phyloP scores from a whole-genome alignment of 1,140 invertebrate species.

The Agraylea sexmaculata region DNA sequence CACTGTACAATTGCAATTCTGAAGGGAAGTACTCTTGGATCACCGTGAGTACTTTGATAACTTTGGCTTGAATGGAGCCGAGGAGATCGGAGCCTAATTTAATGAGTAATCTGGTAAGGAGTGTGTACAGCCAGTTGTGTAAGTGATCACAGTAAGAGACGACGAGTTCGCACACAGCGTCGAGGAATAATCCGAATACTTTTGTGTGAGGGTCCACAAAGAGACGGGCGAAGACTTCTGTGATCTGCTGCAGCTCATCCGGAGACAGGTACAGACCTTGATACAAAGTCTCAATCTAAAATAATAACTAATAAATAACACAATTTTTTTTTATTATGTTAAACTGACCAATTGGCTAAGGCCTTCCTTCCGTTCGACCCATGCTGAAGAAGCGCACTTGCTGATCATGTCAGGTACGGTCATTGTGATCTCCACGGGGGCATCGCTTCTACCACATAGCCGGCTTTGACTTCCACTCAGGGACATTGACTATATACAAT shows the following conservation, averaged over 20 bases:
- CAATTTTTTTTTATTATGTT: not conserved
- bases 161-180: constrained; percentile 82
- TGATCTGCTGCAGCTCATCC: constrained; percentile 65
- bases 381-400: constrained; percentile 75
- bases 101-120: constrained; percentile 63
- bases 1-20: constrained; percentile 46
- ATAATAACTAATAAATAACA: not conserved
- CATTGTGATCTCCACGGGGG: constrained; percentile 56
- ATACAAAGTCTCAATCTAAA: constrained; percentile 4
- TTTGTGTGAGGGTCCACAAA: constrained; percentile 97
- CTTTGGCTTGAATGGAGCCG: constrained; percentile 80
- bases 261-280: constrained; percentile 37
- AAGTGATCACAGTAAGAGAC: constrained; percentile 75
- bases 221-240: constrained; percentile 90
- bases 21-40: constrained; percentile 62
- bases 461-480: constrained; percentile 72
- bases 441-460: constrained; percentile 44
- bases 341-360: constrained; percentile 57
- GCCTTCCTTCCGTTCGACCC: constrained; percentile 88
- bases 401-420: constrained; percentile 64
- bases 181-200: constrained; percentile 85
- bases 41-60: constrained; percentile 74
- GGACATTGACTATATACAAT: constrained; percentile 50
- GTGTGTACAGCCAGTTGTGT: constrained; percentile 81
- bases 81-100: constrained; percentile 85